Evolutionary conservation across 1,140 invertebrate species (phyloP), one percentile per base, ranked within the genome.

Genomic region (Octopus bimaculoides): DNA sequence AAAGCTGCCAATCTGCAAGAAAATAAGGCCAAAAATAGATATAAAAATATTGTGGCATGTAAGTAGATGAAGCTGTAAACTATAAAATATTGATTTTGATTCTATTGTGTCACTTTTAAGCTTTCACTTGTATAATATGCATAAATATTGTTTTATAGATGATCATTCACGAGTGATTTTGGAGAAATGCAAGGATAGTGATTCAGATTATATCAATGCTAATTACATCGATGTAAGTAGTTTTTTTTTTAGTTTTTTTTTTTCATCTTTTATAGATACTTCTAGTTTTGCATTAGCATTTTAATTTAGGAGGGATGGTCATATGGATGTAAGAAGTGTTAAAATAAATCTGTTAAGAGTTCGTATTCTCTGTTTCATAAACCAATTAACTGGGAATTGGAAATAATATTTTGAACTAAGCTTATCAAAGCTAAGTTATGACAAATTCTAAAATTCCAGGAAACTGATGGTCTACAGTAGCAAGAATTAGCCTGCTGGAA

Each of bases 141-240:
- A 6, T 71, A 12, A n/a, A n/a, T 71, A 8, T 12, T 75, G 20
- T 52, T 77, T 73, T 56, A 8, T 92, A 97, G 95, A 97, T 92
- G 96, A 98, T 91, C 98, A 97, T 91, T 98, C 98, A 90, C 93
- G 97, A 86, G 96, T 98, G 85, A 96, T 98, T 83, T 92, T 98
- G 89, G 94, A 97, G 41, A 92, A 94, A 85, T 92, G 93, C 81
- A 93, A 94, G 82, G 83, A 87, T 61, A 93, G 94, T 61, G 95
- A 96, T 89, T 96, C 95, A 5, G 97, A 98, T 92, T 98, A 98
- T 89, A 93, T 98, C 86, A 98, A 98, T 89, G 97, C 97, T 80
- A 97, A 95, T 52, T 97, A 97, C 88, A 95, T 98, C 87, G 96
- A 98, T 93, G 96, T 97, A 92, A 95, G 95, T 94, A 75, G 3